A percentile compares a stretch with the other conserved stretches of the same genome.
phyloP scores from a whole-genome alignment of 1,140 invertebrate species.

The Asbolus verrucosus region DNA sequence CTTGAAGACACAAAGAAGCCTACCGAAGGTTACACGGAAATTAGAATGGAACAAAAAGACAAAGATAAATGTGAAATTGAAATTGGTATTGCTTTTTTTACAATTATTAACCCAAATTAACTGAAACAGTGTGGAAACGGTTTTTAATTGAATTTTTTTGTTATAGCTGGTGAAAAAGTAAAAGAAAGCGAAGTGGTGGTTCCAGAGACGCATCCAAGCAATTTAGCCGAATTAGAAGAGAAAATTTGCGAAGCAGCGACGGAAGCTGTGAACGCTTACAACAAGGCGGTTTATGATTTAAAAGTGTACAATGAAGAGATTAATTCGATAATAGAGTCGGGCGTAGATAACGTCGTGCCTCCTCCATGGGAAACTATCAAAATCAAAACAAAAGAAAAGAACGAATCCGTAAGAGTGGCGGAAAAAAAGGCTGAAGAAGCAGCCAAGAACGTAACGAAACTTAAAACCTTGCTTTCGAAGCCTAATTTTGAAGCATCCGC shows the following conservation, averaged over 20 bases:
- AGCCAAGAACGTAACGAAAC: constrained; percentile 59
- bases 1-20: constrained; percentile 57
- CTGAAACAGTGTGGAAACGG: neutral
- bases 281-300: constrained; percentile 68
- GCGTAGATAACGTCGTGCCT: constrained; percentile 69
- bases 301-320: constrained; percentile 73
- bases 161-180: constrained; percentile 54
- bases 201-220: constrained; percentile 62
- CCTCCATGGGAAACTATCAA: constrained; percentile 72
- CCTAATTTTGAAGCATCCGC: constrained; percentile 60
- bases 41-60: constrained; percentile 56
- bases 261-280: constrained; percentile 70
- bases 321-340: constrained; percentile 70
- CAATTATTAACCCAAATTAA: neutral
- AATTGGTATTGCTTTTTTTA: constrained; percentile 46
- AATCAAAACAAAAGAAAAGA: constrained; percentile 69
- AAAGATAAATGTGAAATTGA: constrained; percentile 50
- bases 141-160: constrained; percentile 35
- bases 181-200: constrained; percentile 34
- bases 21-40: constrained; percentile 56
- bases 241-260: constrained; percentile 68
- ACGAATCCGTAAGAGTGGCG: constrained; percentile 67
- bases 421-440: constrained; percentile 67
- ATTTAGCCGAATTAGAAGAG: constrained; percentile 70
- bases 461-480: constrained; percentile 61